Conservation (phyloP, 2,888 invertebrate species). For the Phalangium opilio region DNA sequence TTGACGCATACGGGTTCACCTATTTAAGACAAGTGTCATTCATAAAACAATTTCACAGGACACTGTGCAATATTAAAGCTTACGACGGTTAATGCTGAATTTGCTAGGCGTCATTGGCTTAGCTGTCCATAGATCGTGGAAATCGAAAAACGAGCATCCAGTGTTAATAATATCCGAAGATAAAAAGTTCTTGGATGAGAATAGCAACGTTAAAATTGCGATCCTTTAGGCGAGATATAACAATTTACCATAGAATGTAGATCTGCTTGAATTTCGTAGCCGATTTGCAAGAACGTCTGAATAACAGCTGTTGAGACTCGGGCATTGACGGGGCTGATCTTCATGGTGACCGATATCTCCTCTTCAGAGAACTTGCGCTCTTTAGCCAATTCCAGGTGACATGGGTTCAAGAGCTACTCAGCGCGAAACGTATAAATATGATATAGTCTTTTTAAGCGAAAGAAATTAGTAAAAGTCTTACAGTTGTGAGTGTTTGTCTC, state of each 20-base stretch:
- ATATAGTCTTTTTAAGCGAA: too few species aligned
- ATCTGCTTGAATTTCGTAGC: constrained; percentile 16
- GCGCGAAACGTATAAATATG: too few species aligned
- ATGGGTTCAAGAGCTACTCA: constrained; percentile 29
- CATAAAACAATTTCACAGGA: too few species aligned
- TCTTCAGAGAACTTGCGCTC: constrained; percentile 42
- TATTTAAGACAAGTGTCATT: too few species aligned
- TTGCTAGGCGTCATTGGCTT: constrained; percentile 40
- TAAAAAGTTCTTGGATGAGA: too few species aligned
- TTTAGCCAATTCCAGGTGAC: constrained; percentile 28
- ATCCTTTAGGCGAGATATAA: too few species aligned
- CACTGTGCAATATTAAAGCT: too few species aligned
- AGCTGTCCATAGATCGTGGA: constrained; percentile 53
- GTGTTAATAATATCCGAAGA: too few species aligned
- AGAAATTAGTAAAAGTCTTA: too few species aligned
- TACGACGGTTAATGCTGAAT: not conserved
- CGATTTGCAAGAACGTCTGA: constrained; percentile 46
- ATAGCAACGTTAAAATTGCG: too few species aligned
- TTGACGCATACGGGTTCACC: constrained; percentile 1
- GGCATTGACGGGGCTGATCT: constrained; percentile 50
- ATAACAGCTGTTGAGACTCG: constrained; percentile 56
- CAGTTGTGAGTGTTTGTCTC: constrained; percentile 24
- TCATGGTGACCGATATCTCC: constrained; percentile 47
- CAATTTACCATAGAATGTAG: too few species aligned
- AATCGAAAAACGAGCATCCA: too few species aligned